A percentile compares a stretch with the other conserved stretches of the same genome.
These are phyloP conservation scores for Scylla paramamosain DNA, from an alignment of 1,140 invertebrate species.

Conservation along the genomic window DNA sequence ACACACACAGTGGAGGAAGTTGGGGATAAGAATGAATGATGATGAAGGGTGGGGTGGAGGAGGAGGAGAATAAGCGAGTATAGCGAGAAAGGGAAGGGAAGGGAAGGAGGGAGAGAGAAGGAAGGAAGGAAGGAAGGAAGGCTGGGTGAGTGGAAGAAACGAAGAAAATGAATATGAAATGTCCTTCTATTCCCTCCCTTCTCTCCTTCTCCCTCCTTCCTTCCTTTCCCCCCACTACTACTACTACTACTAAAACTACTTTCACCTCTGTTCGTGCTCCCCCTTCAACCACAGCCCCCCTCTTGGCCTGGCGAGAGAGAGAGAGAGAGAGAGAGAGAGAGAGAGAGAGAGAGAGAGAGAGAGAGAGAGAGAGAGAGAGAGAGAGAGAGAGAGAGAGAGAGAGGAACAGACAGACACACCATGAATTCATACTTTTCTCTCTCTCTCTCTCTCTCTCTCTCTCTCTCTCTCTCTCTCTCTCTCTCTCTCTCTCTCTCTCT, in stretches of 20 bases:
- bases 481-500: not conserved
- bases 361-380: slow-evolving; percentile 4
- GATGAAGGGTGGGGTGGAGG: not conserved
- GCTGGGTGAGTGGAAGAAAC: not conserved
- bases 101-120: not conserved
- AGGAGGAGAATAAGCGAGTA: not conserved
- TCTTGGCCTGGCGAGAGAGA: not conserved
- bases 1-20: not conserved
- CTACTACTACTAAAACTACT: not conserved
- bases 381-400: slow-evolving; percentile 30
- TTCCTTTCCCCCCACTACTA: not conserved
- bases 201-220: not conserved
- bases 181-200: not conserved
- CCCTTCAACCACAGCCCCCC: not conserved
- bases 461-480: not conserved
- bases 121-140: not conserved
- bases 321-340: slow-evolving; percentile 34
- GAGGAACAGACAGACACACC: not conserved
- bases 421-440: not conserved
- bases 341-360: slow-evolving; percentile 18
- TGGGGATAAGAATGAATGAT: not conserved
- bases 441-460: not conserved
- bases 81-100: not conserved
- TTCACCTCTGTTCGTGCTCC: not conserved
- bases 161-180: not conserved